phyloP scores from a whole-genome alignment of 2,797 vertebrate species.

The Dermochelys coriacea region DNA sequence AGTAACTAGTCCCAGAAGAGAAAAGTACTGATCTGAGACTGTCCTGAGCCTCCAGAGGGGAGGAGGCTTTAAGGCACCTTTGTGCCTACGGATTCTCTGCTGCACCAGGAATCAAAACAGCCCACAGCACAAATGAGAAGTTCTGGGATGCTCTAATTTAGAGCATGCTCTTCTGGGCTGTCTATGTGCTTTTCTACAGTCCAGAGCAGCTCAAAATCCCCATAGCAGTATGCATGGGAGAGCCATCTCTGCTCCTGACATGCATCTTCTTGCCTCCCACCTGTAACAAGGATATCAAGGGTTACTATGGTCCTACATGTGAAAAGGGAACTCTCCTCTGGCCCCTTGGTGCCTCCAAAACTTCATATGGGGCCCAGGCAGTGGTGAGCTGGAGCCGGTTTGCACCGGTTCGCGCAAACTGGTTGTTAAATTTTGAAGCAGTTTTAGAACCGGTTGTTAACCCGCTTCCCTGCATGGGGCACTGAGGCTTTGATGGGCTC shows the following conservation, averaged over 20 bases:
- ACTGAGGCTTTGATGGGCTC: no score
- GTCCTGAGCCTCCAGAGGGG: slow-evolving; percentile 38
- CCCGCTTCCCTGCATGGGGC: no score
- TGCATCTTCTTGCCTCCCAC: slow-evolving; percentile 11
- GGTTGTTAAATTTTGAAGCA: no score
- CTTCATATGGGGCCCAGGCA: not conserved
- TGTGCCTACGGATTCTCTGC: slow-evolving; percentile 31
- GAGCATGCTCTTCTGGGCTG: not conserved
- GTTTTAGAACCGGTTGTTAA: no score
- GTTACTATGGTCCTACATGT: not conserved
- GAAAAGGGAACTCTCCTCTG: not conserved
- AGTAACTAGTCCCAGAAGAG: not conserved
- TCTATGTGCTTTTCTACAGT: not conserved
- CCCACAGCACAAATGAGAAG: not conserved
- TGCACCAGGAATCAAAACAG: slow-evolving; percentile 20
- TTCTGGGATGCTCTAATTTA: not conserved
- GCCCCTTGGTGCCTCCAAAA: not conserved
- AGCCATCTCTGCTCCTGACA: slow-evolving; percentile 10
- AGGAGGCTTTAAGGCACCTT: slow-evolving; percentile 36
- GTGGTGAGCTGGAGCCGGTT: no score
- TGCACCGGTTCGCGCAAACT: no score
- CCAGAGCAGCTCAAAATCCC: not conserved
- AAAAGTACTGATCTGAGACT: slow-evolving; percentile 30
- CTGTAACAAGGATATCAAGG: not conserved
- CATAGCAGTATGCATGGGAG: not conserved